phyloP scores from a whole-genome alignment of 2,113 vertebrate genomes.

The Prunella himalayana region DNA sequence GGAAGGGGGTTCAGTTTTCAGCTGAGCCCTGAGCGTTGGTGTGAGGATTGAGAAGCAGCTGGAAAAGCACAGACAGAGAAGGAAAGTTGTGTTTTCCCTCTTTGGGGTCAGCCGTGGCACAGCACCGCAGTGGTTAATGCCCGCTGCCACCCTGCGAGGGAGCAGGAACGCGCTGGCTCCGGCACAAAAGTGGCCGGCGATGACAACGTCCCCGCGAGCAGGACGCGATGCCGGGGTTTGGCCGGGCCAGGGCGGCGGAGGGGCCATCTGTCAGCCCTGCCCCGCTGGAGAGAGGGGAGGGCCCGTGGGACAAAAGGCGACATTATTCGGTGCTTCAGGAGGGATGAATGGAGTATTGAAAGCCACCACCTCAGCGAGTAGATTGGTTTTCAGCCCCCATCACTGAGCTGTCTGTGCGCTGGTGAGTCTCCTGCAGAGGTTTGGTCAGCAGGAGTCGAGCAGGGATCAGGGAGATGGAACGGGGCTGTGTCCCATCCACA shows the following conservation, averaged over 20 bases:
- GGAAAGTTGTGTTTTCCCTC: background rate
- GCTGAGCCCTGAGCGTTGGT: fast-evolving
- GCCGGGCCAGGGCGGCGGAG: background rate
- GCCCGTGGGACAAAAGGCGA: conserved; percentile 85
- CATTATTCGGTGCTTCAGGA: conserved; percentile 85
- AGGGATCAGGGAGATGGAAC: background rate
- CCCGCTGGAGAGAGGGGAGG: conserved; percentile 70
- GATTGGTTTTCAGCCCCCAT: conserved; percentile 86
- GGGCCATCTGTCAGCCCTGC: conserved; percentile 79
- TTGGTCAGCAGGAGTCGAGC: background rate
- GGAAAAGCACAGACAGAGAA: background rate
- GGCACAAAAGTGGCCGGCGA: background rate
- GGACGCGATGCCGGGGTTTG: background rate
- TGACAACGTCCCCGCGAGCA: background rate
- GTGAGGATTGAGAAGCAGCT: background rate
- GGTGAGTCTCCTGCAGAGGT: background rate
- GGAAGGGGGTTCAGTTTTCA: background rate
- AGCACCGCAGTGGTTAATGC: background rate
- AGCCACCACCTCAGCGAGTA: conserved; percentile 72
- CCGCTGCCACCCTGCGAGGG: background rate
- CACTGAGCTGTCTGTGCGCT: conserved; percentile 69
- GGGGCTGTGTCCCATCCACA: fast-evolving
- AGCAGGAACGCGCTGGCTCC: background rate
- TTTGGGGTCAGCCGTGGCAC: background rate
- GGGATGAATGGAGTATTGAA: conserved; percentile 94